These are phyloP conservation scores for Drosophila sechellia DNA, from an alignment of 1,140 invertebrate species.

Conservation along the genomic window DNA sequence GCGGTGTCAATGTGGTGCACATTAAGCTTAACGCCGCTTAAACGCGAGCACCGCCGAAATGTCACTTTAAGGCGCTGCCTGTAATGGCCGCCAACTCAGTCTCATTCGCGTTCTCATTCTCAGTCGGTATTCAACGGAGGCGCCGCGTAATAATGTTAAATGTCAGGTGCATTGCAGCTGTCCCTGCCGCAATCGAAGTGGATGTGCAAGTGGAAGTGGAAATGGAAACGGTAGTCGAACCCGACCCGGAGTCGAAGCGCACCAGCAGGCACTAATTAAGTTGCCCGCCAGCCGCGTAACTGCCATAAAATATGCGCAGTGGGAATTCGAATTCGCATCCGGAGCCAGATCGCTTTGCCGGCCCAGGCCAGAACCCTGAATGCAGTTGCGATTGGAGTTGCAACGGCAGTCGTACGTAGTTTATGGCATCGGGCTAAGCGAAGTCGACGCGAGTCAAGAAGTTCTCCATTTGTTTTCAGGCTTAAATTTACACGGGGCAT, in stretches of 20 bases:
- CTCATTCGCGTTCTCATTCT: neutral
- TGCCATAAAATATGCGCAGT: conserved; percentile 64
- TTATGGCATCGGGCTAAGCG: conserved; percentile 62
- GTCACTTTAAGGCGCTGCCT: conserved; percentile 58
- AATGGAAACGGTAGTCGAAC: conserved; percentile 1
- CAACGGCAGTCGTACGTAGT: conserved; percentile 40
- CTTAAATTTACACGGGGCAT: conserved; percentile 68
- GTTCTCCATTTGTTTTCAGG: conserved; percentile 68
- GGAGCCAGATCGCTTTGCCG: conserved; percentile 51
- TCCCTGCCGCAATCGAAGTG: conserved; percentile 43
- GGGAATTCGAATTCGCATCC: conserved; percentile 58
- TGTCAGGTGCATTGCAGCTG: conserved; percentile 79
- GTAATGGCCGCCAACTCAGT: conserved; percentile 42
- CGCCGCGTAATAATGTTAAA: conserved; percentile 79
- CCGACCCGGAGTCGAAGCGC: conserved; percentile 34
- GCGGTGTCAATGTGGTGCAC: conserved; percentile 75
- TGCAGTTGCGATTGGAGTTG: conserved; percentile 22
- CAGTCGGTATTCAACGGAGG: conserved; percentile 41
- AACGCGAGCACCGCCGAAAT: conserved; percentile 30
- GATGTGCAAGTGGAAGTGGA: conserved; percentile 14
- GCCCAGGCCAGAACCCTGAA: conserved; percentile 23
- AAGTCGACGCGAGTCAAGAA: conserved; percentile 70
- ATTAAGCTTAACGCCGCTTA: conserved; percentile 71
- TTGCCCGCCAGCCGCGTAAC: conserved; percentile 56
- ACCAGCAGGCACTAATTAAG: conserved; percentile 57